Percentiles rank a stretch among this genome's conserved stretches.
These are phyloP conservation scores for Chrysaora quinquecirrha DNA, from an alignment of 30 jellyfish, hydroid and myxozoan genomes.

Conservation along the genomic window DNA sequence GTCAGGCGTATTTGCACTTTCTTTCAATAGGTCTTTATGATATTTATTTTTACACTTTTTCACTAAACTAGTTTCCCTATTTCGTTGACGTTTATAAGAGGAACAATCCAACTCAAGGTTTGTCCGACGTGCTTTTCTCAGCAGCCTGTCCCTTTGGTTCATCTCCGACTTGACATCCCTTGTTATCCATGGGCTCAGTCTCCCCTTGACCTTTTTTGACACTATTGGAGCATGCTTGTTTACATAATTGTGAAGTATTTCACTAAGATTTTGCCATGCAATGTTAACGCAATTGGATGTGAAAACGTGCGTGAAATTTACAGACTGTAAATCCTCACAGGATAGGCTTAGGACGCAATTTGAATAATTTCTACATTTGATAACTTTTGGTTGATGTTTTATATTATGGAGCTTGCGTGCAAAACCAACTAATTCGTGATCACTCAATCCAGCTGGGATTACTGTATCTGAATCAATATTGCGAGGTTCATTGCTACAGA, in stretches of 20 bases:
- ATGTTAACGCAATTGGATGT: conserved; percentile 46
- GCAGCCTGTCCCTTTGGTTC: conserved; percentile 70
- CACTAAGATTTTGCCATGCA: conserved; percentile 53
- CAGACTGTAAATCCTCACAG: conserved; percentile 56
- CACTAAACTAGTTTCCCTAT: conserved; percentile 57
- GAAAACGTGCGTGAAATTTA: conserved; percentile 36
- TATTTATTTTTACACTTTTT: conserved; percentile 40
- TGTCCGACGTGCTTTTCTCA: conserved; percentile 55
- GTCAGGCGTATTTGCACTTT: conserved; percentile 53
- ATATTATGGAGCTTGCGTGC: conserved; percentile 59
- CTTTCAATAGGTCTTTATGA: conserved; percentile 52
- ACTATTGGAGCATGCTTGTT: conserved; percentile 71
- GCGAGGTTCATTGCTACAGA: conserved; percentile 14
- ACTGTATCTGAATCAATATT: conserved; percentile 42
- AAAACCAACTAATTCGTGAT: conserved; percentile 67
- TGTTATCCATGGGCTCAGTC: conserved; percentile 68
- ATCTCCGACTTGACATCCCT: conserved; percentile 49
- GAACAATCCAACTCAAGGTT: conserved; percentile 58
- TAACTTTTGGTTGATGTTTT: conserved; percentile 41
- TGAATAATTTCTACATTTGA: conserved; percentile 65
- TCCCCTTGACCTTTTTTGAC: conserved; percentile 42
- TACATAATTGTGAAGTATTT: conserved; percentile 23
- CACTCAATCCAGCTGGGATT: conserved; percentile 65
- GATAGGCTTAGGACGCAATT: conserved; percentile 47
- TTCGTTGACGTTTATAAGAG: conserved; percentile 37